Evolutionary conservation across 2,888 invertebrate genomes (phyloP), one percentile per base, ranked within the genome.

Genomic region (Leptinotarsa rubiginosa): DNA sequence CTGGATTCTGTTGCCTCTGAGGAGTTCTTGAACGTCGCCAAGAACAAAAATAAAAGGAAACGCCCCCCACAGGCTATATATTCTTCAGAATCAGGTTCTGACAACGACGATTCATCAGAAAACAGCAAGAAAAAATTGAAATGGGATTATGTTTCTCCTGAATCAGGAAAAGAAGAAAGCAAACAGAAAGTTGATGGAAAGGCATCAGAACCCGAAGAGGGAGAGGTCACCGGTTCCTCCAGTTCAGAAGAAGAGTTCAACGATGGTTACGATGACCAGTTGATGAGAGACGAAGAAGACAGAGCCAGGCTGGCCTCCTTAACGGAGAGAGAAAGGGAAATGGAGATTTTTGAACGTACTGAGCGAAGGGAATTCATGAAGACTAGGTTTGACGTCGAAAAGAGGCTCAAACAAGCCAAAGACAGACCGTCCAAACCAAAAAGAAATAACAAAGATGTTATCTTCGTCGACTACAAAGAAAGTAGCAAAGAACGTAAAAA

Each of bases 231-330:
- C n/a, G n/a, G n/a, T n/a, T n/a, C n/a, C n/a, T n/a, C n/a, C n/a
- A n/a, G 91, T 80, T 92, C 91, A 71, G 94, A 96, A 78, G 94
- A 94, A 80, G 97, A 97, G 87, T 98, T 98, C 85, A 94, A 97
- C 86, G 98, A 99, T 89, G 98, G 98, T 77, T 97, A 96, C 83
- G 98, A 98, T 86, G 98, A 98, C 78, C 96, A 98, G 86, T 91
- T 98, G 47, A 98, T 98, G 94, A 98, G 98, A 0, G 98, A 98
- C 87, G 97, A 96, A 75, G 98, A 97, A 81, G 99, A 99, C 89
- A 92, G 96, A 83, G 94, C 95, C 1, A 90, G 96, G 0, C 89
- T 99, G 64, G 97, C 96, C 15, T 93, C 94, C 77, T 94, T 99
- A 92, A 98, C 98, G 0, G 99, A 99, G 86, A 97, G 97, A 84